Evolutionary conservation across 2,797 vertebrate genomes (phyloP).

Genomic region (Myotis findleyi): DNA sequence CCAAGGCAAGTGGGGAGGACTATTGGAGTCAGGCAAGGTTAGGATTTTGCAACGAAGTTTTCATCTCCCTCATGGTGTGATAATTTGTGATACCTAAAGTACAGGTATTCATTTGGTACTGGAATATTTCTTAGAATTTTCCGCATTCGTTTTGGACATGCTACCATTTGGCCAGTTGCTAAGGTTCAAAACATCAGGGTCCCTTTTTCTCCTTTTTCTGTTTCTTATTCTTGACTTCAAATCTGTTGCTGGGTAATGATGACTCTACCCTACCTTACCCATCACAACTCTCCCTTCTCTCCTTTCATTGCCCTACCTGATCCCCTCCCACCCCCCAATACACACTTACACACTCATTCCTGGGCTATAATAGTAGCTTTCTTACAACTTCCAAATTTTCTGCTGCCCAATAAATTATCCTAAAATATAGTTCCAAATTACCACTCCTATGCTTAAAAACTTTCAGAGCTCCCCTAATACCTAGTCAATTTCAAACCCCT

Average conservation of each 20-base stretch:
- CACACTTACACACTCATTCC: too few species aligned
- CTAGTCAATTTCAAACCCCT: not conserved
- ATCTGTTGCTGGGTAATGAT: not conserved
- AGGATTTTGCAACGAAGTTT: not conserved
- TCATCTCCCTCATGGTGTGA: not conserved
- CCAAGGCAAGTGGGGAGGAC: not conserved
- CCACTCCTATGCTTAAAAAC: not conserved
- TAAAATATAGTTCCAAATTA: not conserved
- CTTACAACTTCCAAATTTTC: not conserved
- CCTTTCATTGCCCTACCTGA: not conserved
- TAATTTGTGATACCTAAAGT: not conserved
- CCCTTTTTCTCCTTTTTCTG: not conserved
- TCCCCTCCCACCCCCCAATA: not conserved
- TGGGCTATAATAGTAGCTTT: not conserved
- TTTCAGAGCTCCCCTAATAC: not conserved
- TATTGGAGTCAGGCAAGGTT: not conserved
- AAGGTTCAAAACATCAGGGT: not conserved
- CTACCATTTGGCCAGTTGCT: not conserved
- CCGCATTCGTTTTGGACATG: not conserved
- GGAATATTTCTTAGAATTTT: not conserved
- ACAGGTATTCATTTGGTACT: not conserved
- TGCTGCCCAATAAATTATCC: not conserved
- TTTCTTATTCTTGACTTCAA: not conserved
- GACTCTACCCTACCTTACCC: not conserved
- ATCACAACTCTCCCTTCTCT: not conserved